These are phyloP conservation scores for Tragelaphus strepsiceros DNA, from an alignment of 2,113 vertebrate genomes.

Conservation along the genomic window DNA sequence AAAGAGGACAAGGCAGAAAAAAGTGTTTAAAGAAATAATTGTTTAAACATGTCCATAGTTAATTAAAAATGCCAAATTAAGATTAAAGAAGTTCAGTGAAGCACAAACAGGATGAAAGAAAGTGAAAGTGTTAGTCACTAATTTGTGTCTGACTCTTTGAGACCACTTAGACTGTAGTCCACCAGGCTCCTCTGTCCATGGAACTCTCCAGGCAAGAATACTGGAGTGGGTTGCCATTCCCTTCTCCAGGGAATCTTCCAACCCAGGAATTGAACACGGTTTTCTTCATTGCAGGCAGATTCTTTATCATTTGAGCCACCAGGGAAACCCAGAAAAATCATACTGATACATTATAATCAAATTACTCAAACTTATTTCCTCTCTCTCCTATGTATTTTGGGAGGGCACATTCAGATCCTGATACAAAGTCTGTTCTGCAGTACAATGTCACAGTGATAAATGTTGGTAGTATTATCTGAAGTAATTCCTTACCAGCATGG, in stretches of 20 bases:
- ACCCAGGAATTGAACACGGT: fast-evolving
- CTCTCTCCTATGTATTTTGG: background rate
- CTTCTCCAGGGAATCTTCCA: background rate
- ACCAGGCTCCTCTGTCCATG: background rate
- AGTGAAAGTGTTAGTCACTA: background rate
- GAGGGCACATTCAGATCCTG: background rate
- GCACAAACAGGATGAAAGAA: background rate
- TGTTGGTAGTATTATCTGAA: background rate
- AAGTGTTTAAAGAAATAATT: background rate
- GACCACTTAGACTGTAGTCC: background rate
- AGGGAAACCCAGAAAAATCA: background rate
- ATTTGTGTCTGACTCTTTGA: background rate
- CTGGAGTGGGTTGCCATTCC: background rate
- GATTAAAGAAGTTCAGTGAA: background rate
- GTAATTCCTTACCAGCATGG: background rate
- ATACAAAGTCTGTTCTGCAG: background rate
- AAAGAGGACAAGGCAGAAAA: background rate
- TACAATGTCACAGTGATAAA: background rate
- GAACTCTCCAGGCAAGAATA: background rate
- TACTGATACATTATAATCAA: background rate
- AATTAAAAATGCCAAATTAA: background rate
- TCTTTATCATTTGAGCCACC: background rate
- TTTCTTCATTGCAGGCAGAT: background rate
- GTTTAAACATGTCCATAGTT: background rate
- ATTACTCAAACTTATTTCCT: background rate